Percentiles rank a stretch among this genome's conserved stretches.
Evolutionary conservation across 2,113 vertebrate species (phyloP).

Genomic region (Channa argus): DNA sequence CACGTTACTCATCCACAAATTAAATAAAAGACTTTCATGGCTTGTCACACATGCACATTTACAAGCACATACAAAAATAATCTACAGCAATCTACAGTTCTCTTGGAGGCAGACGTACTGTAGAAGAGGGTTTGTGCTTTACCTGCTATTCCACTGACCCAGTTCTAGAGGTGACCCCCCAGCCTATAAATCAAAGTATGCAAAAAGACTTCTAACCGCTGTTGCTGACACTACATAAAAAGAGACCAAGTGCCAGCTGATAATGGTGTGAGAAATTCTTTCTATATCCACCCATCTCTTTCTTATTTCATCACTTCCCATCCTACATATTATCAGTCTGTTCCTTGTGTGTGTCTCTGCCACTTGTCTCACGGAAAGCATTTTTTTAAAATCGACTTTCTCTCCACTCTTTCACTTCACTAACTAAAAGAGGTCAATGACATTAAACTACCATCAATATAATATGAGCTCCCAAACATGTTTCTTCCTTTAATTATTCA

Average conservation of each 20-base stretch:
- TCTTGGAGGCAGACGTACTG: background rate
- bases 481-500: constrained; percentile 47
- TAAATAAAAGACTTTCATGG: too few species aligned
- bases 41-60: background rate
- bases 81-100: background rate
- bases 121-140: constrained; percentile 34
- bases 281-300: constrained; percentile 44
- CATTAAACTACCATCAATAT: constrained; percentile 49
- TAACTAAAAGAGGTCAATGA: constrained; percentile 60
- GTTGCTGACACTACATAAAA: constrained; percentile 63
- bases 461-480: constrained; percentile 34
- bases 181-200: constrained; percentile 57
- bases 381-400: background rate
- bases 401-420: constrained; percentile 3
- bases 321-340: constrained; percentile 29
- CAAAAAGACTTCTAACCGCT: constrained; percentile 43
- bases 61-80: background rate
- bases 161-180: constrained; percentile 47
- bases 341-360: background rate
- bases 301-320: constrained; percentile 50
- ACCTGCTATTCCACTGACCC: constrained; percentile 62
- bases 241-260: constrained; percentile 56
- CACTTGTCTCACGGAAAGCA: background rate
- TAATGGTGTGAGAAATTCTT: constrained; percentile 43
- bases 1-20: too few species aligned